These are phyloP conservation scores for Chrysemys picta DNA, from an alignment of 2,113 vertebrate genomes.

Conservation along the genomic window DNA sequence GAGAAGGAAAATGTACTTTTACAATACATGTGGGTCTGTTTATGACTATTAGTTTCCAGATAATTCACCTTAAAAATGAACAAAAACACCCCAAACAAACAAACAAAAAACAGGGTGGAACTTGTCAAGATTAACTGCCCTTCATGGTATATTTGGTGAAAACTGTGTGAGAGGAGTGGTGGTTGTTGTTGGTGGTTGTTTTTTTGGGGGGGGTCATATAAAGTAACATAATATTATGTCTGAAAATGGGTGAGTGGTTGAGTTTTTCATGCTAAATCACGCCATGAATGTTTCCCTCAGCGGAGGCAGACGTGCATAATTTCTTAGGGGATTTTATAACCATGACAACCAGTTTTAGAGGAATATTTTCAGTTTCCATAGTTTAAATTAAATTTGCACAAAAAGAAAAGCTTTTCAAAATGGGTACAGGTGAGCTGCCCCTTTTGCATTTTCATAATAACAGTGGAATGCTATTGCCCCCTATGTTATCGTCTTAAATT, in stretches of 20 bases:
- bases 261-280: conserved; percentile 56
- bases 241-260: conserved; percentile 62
- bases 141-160: neutral
- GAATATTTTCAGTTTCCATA: conserved; percentile 60
- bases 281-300: conserved; percentile 69
- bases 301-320: conserved; percentile 64
- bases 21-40: neutral
- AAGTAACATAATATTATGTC: conserved; percentile 54
- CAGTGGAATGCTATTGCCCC: neutral
- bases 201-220: no score
- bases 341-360: conserved; percentile 80
- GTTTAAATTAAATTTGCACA: conserved; percentile 68
- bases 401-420: conserved; percentile 55
- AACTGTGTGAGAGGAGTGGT: conserved; percentile 32
- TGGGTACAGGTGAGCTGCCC: conserved; percentile 59
- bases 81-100: conserved; percentile 53
- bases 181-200: neutral
- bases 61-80: conserved; percentile 47
- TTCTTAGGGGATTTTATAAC: conserved; percentile 80
- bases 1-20: neutral
- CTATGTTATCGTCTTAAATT: conserved; percentile 12
- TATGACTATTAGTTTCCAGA: neutral
- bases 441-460: conserved; percentile 40
- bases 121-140: neutral
- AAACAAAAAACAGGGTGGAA: neutral